Conservation (phyloP, 2,113 vertebrate genomes). For the Stercorarius parasiticus region DNA sequence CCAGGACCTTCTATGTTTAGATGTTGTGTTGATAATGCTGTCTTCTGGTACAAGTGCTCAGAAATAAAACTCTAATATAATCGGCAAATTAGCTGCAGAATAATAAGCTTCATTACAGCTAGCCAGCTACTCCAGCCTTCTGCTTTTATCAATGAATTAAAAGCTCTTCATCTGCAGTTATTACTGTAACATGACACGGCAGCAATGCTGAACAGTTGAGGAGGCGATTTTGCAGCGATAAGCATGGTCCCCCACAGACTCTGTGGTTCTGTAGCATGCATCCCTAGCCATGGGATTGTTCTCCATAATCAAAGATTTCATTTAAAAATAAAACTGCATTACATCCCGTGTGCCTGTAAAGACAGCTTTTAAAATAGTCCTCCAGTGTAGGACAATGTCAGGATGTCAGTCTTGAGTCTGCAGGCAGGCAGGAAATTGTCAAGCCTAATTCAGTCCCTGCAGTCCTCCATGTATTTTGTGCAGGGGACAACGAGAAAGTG, state of each 20-base stretch:
- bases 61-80: conserved; percentile 65
- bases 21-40: conserved; percentile 29
- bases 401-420: conserved; percentile 33
- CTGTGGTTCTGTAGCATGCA: background rate
- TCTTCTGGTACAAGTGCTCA: conserved; percentile 56
- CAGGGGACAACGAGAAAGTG: background rate
- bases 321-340: conserved; percentile 34
- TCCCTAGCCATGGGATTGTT: conserved; percentile 1
- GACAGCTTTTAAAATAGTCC: conserved; percentile 18
- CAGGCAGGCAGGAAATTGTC: conserved; percentile 21
- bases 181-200: conserved; percentile 62
- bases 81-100: conserved; percentile 66
- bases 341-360: conserved; percentile 3
- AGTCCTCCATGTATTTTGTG: background rate
- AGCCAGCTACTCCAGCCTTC: conserved; percentile 62
- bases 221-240: conserved; percentile 29
- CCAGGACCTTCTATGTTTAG: conserved; percentile 42
- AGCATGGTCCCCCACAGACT: conserved; percentile 45
- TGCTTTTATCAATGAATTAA: conserved; percentile 73
- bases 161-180: conserved; percentile 68
- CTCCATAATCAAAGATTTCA: conserved; percentile 54
- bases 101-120: conserved; percentile 71
- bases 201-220: conserved; percentile 44
- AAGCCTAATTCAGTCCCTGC: background rate
- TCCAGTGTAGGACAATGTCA: background rate